Evolutionary conservation across 2,113 vertebrate genomes (phyloP), one percentile per base, ranked within the genome.

Genomic region (Embiotoca jacksoni): DNA sequence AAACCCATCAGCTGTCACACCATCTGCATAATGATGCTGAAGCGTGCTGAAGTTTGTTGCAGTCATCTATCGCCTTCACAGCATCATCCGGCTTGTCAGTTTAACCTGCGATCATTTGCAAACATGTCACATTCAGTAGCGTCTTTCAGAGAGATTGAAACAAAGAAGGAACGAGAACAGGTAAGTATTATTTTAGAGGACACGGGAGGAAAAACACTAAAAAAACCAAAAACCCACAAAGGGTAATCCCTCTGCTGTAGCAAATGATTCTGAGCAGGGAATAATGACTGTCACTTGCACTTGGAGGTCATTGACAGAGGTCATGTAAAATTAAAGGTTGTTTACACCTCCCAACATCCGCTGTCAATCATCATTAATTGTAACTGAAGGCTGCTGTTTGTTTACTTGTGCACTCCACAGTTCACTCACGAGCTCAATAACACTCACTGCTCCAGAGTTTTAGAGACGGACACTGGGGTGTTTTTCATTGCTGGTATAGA

Each of bases 1-100:
- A 88, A 87, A 87, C 58, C 66, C 53, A 33, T 87, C 81, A 73
- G 66, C 84, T 82, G 74, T 82, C 77, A 83, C 39, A 6, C 61
- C 49, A 83, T 73, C 89, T 74, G 78, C 78, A 47, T 50, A 75
- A 82, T 67, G 72, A 83, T 41, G 65, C 76, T 2, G 63, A 39
- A 67, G 72, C 50, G 31, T 1, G 52, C 63, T n/a, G 67, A 67
- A 68, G 72, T 78, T 78, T 85, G 72, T 58, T 65, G 62, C 67
- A 76, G 72, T 86, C 82, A 83, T 87, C 83, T 49, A 62, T 83
- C 81, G 80, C 56, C 47, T 59, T 77, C 68, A 33, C 31, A 2
- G 70, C 64, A 35, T 89, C 59, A 82, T 80, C 75, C 78, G 60
- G 16, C 64, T 60, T 44, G 68, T 79, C 66, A 57, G 47, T 72